phyloP scores from a whole-genome alignment of 2,797 vertebrate genomes.

The Chaetodon trifasciatus region DNA sequence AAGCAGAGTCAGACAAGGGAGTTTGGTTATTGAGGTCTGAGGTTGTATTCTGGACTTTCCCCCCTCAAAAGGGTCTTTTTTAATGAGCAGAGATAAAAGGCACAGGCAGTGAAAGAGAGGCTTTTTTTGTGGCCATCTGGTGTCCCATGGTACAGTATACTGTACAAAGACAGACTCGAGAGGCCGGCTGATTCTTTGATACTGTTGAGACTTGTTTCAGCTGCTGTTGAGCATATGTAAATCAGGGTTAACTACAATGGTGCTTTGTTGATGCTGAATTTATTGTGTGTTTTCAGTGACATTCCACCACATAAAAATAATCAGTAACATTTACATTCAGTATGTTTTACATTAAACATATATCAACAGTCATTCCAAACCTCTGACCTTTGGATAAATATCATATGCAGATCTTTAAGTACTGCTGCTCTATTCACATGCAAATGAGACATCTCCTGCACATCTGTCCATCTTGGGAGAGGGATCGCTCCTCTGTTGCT shows the following conservation, averaged over 20 bases:
- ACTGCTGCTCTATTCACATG: no score
- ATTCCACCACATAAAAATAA: neutral
- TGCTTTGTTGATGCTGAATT: no score
- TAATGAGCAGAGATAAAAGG: constrained; percentile 75
- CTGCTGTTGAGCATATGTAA: constrained; percentile 28
- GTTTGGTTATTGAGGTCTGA: constrained; percentile 39
- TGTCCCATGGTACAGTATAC: constrained; percentile 35
- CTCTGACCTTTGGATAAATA: no score
- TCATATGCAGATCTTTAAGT: no score
- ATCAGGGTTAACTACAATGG: constrained; percentile 37
- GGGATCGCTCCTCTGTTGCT: no score
- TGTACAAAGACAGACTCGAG: constrained; percentile 47
- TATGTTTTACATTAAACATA: no score
- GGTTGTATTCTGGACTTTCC: constrained; percentile 43
- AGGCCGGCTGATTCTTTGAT: constrained; percentile 51
- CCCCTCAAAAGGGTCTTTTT: constrained; percentile 44
- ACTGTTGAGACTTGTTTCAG: constrained; percentile 19
- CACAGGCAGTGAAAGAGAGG: constrained; percentile 44
- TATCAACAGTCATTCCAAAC: no score
- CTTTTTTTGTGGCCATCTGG: constrained; percentile 61
- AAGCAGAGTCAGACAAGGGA: constrained; percentile 33
- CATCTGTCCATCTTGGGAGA: no score
- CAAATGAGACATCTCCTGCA: no score
- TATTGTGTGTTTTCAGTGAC: neutral
- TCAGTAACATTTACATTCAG: no score